These are phyloP conservation scores for Camponotus fellah DNA, from an alignment of 2,888 invertebrate genomes.

Conservation along the genomic window DNA sequence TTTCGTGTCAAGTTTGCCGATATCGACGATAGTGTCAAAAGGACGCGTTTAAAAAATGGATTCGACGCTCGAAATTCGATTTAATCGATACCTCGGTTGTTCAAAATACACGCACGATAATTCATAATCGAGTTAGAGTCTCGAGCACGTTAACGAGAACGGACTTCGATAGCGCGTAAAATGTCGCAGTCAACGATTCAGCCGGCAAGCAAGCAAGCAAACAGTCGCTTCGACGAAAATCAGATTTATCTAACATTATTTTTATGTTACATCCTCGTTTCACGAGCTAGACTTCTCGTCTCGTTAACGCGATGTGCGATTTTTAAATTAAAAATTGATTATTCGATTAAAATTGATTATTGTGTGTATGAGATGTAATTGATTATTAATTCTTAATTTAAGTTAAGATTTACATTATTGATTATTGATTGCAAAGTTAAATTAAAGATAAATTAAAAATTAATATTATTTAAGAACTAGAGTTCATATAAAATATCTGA, in stretches of 20 bases:
- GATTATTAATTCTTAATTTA: neutral
- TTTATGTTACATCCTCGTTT: neutral
- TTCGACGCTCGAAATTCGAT: neutral
- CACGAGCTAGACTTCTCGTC: neutral
- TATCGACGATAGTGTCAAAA: constrained; percentile 29
- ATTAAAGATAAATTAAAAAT: neutral
- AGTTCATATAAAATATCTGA: neutral
- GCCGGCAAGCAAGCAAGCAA: neutral
- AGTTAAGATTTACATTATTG: neutral
- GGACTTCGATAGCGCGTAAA: neutral
- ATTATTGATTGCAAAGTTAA: neutral
- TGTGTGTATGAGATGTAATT: neutral
- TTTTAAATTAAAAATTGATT: neutral
- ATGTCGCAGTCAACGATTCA: neutral
- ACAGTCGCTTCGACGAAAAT: neutral
- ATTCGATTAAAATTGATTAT: neutral
- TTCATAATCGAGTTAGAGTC: constrained; percentile 4
- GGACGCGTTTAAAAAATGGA: constrained; percentile 7
- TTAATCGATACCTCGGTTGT: constrained; percentile 19
- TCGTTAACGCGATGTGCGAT: neutral
- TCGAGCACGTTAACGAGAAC: neutral
- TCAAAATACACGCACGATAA: constrained; percentile 15
- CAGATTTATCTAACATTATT: constrained; percentile 9
- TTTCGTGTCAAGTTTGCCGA: constrained; percentile 35
- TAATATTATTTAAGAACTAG: neutral